Conservation (phyloP, 2,113 vertebrate genomes). For the Otolemur garnettii region DNA sequence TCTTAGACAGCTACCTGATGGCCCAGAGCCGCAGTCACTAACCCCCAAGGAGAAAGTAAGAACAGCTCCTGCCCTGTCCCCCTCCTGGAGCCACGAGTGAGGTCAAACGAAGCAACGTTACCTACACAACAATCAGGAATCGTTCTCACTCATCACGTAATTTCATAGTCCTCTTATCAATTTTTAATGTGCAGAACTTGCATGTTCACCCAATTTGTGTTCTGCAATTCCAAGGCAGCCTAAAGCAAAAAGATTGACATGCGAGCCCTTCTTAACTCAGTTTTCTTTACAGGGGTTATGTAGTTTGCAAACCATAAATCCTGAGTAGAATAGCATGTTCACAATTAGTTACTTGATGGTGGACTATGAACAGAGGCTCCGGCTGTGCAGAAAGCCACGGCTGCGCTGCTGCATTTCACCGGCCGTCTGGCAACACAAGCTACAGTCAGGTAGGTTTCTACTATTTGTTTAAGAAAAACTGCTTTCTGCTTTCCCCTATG, state of each 20-base stretch:
- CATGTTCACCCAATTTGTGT: neutral
- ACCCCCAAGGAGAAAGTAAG: neutral
- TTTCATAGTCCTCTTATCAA: neutral
- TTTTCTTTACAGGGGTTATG: neutral
- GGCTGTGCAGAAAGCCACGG: neutral
- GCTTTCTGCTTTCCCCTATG: neutral
- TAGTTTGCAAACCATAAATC: neutral
- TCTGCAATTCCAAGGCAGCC: neutral
- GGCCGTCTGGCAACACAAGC: neutral
- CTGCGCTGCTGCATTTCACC: neutral
- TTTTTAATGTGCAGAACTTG: neutral
- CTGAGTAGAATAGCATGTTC: neutral
- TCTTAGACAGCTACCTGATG: fast-evolving
- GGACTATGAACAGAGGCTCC: neutral
- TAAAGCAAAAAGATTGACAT: neutral
- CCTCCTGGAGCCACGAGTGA: neutral
- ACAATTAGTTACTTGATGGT: neutral
- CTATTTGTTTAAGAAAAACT: neutral
- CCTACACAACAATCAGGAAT: neutral
- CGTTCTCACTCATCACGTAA: neutral
- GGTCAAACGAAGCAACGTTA: neutral
- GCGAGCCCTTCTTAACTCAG: neutral
- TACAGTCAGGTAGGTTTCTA: neutral
- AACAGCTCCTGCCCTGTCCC: neutral
- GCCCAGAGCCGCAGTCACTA: neutral